Evolutionary conservation across 2,797 vertebrate species (phyloP).

Genomic region (Melopsittacus undulatus): DNA sequence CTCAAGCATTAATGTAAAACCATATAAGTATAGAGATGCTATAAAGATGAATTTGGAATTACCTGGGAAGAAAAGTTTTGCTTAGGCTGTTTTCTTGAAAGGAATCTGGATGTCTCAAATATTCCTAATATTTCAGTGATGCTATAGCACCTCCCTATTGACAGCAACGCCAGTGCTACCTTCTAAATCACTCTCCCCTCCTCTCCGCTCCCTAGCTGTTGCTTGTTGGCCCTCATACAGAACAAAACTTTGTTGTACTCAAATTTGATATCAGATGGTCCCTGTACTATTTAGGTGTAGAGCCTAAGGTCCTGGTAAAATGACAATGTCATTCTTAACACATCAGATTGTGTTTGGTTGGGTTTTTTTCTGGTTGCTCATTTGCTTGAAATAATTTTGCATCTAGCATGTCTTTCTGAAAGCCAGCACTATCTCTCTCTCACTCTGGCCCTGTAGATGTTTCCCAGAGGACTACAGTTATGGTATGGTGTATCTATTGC

Average conservation of each 20-base stretch:
- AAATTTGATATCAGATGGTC: background rate
- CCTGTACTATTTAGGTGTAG: background rate
- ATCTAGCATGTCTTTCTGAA: background rate
- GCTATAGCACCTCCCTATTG: background rate
- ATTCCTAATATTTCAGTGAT: background rate
- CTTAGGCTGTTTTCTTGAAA: background rate
- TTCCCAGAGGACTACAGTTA: slow-evolving; percentile 15
- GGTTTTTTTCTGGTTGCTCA: background rate
- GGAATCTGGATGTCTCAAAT: background rate
- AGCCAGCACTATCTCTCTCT: background rate
- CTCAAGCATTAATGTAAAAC: background rate
- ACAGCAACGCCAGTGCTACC: background rate
- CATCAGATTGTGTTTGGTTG: background rate
- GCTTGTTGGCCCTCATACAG: background rate
- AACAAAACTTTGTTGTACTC: background rate
- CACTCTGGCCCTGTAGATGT: background rate
- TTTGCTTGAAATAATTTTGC: background rate
- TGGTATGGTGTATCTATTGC: background rate
- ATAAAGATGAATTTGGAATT: background rate
- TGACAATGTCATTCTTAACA: background rate
- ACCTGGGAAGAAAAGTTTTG: background rate
- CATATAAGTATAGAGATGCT: no score
- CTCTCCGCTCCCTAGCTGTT: background rate
- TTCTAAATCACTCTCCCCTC: background rate
- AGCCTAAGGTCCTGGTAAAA: background rate